Evolutionary conservation across 2,113 vertebrate genomes (phyloP).

Genomic region (Collichthys lucidus): DNA sequence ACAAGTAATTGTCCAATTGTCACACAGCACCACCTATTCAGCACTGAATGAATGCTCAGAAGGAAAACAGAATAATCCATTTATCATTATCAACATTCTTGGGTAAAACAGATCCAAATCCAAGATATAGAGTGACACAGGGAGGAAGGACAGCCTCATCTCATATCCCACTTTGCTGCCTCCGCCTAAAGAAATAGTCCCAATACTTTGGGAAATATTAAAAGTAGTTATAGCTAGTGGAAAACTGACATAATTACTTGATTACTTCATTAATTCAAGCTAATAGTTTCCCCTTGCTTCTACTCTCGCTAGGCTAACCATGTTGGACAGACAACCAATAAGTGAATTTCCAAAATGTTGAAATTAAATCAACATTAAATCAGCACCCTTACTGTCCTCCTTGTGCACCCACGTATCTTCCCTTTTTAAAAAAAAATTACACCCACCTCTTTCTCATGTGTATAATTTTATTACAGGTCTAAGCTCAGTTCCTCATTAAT

Average conservation of each 20-base stretch:
- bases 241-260: background rate
- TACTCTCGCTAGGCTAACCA: too few species aligned
- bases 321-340: too few species aligned
- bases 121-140: background rate
- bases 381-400: background rate
- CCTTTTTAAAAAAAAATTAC: background rate
- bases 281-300: too few species aligned
- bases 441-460: background rate
- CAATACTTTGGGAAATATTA: background rate
- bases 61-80: conserved; percentile 13
- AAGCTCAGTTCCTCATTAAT: background rate
- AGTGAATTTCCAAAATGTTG: too few species aligned
- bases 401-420: background rate
- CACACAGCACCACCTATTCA: conserved; percentile 26
- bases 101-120: conserved; percentile 1
- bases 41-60: conserved; percentile 2
- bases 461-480: background rate
- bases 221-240: background rate
- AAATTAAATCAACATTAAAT: too few species aligned
- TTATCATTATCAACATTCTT: conserved; percentile 26
- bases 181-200: background rate
- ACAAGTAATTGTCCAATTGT: background rate
- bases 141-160: background rate
- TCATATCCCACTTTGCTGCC: background rate
- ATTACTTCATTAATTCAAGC: background rate